Evolutionary conservation across 2,113 vertebrate genomes (phyloP), one percentile per base, ranked within the genome.

Genomic region (Mormyrus lacerda): DNA sequence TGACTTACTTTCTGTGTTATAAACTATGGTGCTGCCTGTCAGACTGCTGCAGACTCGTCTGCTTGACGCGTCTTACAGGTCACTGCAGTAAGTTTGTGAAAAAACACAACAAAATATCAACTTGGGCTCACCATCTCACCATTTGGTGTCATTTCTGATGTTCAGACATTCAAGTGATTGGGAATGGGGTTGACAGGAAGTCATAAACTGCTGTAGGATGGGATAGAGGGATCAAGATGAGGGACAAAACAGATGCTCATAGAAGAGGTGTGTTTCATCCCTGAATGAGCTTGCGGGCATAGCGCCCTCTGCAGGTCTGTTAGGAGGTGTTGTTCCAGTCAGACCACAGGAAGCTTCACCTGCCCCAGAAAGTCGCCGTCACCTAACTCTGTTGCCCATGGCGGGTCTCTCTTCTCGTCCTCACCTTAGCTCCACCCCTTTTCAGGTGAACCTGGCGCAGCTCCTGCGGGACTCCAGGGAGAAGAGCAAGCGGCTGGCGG

Each of bases 371-470:
- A 10, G 11, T 13, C 51, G 4, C 85, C 17, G 4, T 87, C 85
- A 19, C 51, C 48, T 55, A 39, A 4, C 39, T n/a, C 55, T 1
- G 8, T 45, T 7, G 8, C 44, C 55, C 87, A 21, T 3, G 48
- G 24, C 47, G 4, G 53, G 13, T 55, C 31, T 15, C 13, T 44
- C 15, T 31, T 45, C 35, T 39, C 21, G 0, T 31, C 87, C 10
- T 42, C 24, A n/a, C 39, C n/a, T 13, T 86, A 27, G 44, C 94
- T 69, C 65, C n/a, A 1, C 61, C 44, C 45, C 53, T 44, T 87
- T 92, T 85, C 93, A 99, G 98, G 97, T 97, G 88, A 99, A 97
- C 95, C 96, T 99, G 91, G 95, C 94, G 11, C 98, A 99, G n/a
- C 95, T 99, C 13, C 91, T 99, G 90, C 96, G 95, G 91, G 97